Conservation (phyloP, 2,888 invertebrate species). For the Caenorhabditis virilis region DNA sequence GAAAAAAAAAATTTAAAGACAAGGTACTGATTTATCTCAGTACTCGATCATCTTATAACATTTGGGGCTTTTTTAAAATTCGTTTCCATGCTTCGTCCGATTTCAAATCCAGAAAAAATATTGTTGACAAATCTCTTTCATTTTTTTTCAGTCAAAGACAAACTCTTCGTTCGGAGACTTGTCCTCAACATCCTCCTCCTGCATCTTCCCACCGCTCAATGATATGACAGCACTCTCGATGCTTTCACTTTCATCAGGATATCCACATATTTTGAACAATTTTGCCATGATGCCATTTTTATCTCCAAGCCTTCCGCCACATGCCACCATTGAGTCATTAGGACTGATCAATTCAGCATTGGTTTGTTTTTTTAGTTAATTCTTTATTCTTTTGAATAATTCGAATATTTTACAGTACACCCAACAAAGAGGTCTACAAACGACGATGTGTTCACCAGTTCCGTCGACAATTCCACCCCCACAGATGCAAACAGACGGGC, state of each 20-base stretch:
- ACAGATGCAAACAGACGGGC: conserved; percentile 19
- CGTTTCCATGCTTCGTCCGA: neutral
- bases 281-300: too few relatives aligned
- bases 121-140: too few relatives aligned
- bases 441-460: conserved; percentile 13
- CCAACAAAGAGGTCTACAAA: conserved; percentile 23
- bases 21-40: neutral
- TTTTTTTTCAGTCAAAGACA: conserved; percentile 19
- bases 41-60: neutral
- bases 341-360: conserved; percentile 35
- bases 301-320: conserved; percentile 21
- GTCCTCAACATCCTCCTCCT: conserved; percentile 27
- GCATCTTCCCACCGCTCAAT: conserved; percentile 28
- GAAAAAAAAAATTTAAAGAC: neutral
- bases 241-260: conserved; percentile 19
- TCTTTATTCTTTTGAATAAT: neutral
- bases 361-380: neutral
- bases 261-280: too few relatives aligned
- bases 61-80: neutral
- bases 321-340: conserved; percentile 32
- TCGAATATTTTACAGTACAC: conserved; percentile 11
- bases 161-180: conserved; percentile 25
- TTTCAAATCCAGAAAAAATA: too few relatives aligned
- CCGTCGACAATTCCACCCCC: conserved; percentile 13
- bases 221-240: conserved; percentile 32